Evolutionary conservation across 2,888 invertebrate genomes (phyloP), one percentile per base, ranked within the genome.

Genomic region (Campoletis raptor): DNA sequence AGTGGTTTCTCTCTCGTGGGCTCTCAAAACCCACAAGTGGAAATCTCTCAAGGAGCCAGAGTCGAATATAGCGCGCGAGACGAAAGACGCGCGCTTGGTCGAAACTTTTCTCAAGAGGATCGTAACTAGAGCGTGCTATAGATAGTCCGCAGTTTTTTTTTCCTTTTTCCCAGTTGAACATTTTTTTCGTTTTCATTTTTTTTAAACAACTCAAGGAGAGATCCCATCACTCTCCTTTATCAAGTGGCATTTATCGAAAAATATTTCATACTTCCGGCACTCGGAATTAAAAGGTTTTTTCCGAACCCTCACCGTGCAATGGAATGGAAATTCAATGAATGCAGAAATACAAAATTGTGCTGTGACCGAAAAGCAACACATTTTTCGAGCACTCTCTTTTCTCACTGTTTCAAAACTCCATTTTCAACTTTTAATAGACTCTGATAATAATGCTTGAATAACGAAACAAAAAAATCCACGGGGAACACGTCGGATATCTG

Each of bases 51-150:
- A 85, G 81, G 66, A 87, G 81, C 79, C 74, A 21, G 66, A 87
- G 82, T 54, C 85, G 85, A 87, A 87, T 85, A 73, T 37, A 67
- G 40, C 69, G 21, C 37, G 74, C 52, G 45, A 69, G 52, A 74
- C 42, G 52, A 67, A 57, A 24, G 69, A 78, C 57, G 69, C 54
- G 48, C 73, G 61, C 61, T 24, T 57, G 73, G 83, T 83, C 85
- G 87, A 86, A 87, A 87, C 85, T 87, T 85, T 83, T 69, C 83
- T 74, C 81, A 70, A 81, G 85, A 86, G 77, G 45, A 81, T 81
- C 78, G 77, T 72, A 77, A 73, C 82, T 74, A 54, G 66, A 74
- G 79, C 79, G 70, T 72, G 70, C 80, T 80, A 64, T 79, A 74
- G 73, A 74, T 79, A 74, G 61, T 45, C 67, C 18, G 12, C 48